Base-by-base conservation (phyloP, 1,140 invertebrate species). In the Thaumatotibia leucotreta region DNA sequence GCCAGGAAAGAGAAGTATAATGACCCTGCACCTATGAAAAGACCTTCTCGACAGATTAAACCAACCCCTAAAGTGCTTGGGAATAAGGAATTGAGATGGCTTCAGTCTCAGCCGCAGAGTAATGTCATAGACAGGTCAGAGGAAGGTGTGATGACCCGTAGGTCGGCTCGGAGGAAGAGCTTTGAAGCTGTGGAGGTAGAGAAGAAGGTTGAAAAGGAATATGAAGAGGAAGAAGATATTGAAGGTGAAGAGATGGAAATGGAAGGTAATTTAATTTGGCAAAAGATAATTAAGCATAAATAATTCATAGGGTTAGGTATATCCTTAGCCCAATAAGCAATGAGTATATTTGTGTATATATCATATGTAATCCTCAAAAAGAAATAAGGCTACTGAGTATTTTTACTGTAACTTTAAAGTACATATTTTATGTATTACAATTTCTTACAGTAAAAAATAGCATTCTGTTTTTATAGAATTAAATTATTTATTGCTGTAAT, bases 1-100 rank as follows among this genome's bases (percentile, higher is more conserved):
- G 92, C 92, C 2, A 84, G 93, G 17, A 93, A 93, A 71, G 92
- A 93, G 69, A 93, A 93, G 65, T 93, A 91, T 64, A 91, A 91
- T 75, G 89, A 92, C 70, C 65, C 77, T 45, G 65, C 65, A 32
- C 77, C 79, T 5, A 79, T 81, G 0, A 80, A 83, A 62, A 72
- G 89, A 6, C 67, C 86, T 14, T 91, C 92, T 22, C 81, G 93
- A 2, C 85, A 92, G 54, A 93, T 93, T 14, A 93, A 93, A 64
- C 92, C 93, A 8, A 93, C 92, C 14, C 83, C 92, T 3, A 93
- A 93, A 77, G 88, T 93, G 11, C 74, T 93, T 3, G 92, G 91
- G 11, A 93, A 93, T 72, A 91, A 93, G 73, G 92, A 93, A 67
- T 72, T 93, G 63, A 85, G 92, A 63, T 91, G 92, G 45, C 83